These are phyloP conservation scores for Hyposoter didymator DNA, from an alignment of 2,888 invertebrate genomes.

Conservation along the genomic window DNA sequence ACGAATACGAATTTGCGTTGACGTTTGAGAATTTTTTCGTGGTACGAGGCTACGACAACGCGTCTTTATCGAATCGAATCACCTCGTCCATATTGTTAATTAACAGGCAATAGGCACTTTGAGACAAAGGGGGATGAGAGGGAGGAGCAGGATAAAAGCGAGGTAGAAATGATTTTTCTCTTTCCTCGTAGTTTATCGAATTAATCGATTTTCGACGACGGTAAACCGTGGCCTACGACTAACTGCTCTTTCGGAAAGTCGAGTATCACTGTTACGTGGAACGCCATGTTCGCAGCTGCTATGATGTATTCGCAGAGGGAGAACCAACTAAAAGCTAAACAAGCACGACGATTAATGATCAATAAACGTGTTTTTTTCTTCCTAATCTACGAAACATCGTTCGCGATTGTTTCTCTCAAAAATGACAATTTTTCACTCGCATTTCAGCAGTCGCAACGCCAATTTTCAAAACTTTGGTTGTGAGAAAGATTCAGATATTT, in stretches of 20 bases:
- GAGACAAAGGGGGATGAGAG: slow-evolving; percentile 73
- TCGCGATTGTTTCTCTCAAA: not conserved
- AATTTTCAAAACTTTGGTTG: not conserved
- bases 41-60: slow-evolving; percentile 34
- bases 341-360: slow-evolving; percentile 37
- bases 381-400: not conserved
- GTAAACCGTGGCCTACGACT: slow-evolving; percentile 88
- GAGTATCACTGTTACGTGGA: slow-evolving; percentile 94
- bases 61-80: not conserved
- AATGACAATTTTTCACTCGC: not conserved
- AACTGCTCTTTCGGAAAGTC: slow-evolving; percentile 94
- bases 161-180: slow-evolving; percentile 69
- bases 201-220: slow-evolving; percentile 82
- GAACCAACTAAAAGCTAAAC: slow-evolving; percentile 96
- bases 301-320: slow-evolving; percentile 97
- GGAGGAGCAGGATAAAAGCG: slow-evolving; percentile 62
- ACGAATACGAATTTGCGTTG: slow-evolving; percentile 13
- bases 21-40: slow-evolving; percentile 26
- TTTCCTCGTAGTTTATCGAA: slow-evolving; percentile 44
- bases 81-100: slow-evolving; percentile 46
- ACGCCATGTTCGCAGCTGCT: slow-evolving; percentile 96
- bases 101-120: slow-evolving; percentile 80
- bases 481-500: not conserved
- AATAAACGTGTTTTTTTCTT: not conserved
- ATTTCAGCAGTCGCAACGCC: not conserved